These are phyloP conservation scores for Pelodytes ibericus DNA, from an alignment of 2,797 vertebrate species.

Conservation along the genomic window DNA sequence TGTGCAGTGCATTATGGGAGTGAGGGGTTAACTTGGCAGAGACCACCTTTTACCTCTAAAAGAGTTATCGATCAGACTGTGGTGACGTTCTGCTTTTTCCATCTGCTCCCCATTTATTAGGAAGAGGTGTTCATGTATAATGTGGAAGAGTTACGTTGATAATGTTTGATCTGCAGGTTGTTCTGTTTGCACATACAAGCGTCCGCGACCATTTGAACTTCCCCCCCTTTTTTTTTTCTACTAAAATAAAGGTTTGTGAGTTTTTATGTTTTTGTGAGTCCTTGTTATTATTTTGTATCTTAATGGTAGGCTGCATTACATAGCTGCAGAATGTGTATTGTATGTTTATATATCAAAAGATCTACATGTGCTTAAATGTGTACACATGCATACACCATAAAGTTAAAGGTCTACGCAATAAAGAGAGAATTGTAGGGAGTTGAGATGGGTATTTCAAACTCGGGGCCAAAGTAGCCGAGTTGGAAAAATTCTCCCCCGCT, in stretches of 20 bases:
- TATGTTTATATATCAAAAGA: background rate
- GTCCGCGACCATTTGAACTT: slow-evolving; percentile 74
- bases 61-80: background rate
- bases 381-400: background rate
- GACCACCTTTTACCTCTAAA: background rate
- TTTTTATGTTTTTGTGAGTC: slow-evolving; percentile 79
- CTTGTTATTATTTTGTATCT: slow-evolving; percentile 13
- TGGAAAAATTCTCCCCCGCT: too few relatives aligned
- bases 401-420: too few relatives aligned
- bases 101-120: background rate
- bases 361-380: background rate
- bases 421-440: too few relatives aligned
- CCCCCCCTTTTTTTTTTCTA: slow-evolving; percentile 66
- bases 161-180: slow-evolving; percentile 59
- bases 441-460: too few relatives aligned
- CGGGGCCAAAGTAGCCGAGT: too few relatives aligned
- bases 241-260: slow-evolving; percentile 84
- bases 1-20: background rate
- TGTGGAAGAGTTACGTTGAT: background rate
- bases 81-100: background rate
- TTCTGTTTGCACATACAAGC: slow-evolving; percentile 74
- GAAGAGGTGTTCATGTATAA: background rate
- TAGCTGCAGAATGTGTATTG: background rate
- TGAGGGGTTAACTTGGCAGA: background rate
- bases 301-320: background rate